phyloP scores from a whole-genome alignment of 2,113 vertebrate genomes.

The Vimba vimba region DNA sequence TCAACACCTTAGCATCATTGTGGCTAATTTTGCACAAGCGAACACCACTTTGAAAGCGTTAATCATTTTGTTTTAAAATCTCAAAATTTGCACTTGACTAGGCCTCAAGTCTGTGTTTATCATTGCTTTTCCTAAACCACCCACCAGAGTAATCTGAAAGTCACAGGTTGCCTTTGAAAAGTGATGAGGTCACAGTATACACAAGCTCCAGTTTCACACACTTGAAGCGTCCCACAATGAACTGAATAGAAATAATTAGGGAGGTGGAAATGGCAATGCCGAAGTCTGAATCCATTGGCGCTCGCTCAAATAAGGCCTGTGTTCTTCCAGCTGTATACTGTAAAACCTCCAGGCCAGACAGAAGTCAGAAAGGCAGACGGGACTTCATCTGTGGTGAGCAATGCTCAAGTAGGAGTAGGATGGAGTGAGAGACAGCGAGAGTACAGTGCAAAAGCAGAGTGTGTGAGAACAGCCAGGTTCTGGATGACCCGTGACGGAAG shows the following conservation, averaged over 20 bases:
- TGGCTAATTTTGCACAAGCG: background rate
- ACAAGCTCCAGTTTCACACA: background rate
- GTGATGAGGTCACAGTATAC: background rate
- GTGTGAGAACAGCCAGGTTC: conserved; percentile 34
- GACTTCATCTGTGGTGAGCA: conserved; percentile 40
- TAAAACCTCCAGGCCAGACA: conserved; percentile 18
- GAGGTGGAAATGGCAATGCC: background rate
- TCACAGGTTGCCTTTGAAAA: background rate
- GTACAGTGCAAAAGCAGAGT: conserved; percentile 5
- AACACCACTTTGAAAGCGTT: background rate
- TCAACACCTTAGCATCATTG: background rate
- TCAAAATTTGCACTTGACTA: background rate
- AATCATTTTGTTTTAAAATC: background rate
- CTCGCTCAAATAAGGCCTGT: background rate
- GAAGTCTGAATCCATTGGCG: conserved; percentile 7
- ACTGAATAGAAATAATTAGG: background rate
- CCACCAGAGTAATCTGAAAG: conserved; percentile 14
- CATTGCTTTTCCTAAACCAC: background rate
- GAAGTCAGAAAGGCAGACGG: conserved; percentile 25
- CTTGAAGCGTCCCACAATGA: background rate
- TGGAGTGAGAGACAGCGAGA: background rate
- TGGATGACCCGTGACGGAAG: conserved; percentile 54
- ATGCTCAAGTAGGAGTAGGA: conserved; percentile 39
- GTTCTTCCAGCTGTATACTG: background rate
- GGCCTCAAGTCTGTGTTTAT: background rate